Percentiles rank a stretch among this genome's conserved stretches.
Conservation (phyloP, 2,888 invertebrate genomes). For the Tubulanus polymorphus region DNA sequence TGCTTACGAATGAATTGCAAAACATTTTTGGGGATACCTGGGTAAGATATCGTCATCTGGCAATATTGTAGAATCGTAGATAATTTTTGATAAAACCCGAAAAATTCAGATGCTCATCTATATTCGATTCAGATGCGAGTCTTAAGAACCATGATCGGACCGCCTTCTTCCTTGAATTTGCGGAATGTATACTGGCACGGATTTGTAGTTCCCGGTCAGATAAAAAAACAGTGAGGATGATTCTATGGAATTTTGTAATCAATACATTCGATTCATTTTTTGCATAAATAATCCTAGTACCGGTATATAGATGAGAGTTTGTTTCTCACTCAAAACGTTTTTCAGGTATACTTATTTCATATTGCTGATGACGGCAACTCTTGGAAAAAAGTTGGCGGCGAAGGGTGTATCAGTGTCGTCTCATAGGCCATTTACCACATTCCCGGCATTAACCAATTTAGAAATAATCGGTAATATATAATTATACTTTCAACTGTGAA, state of each 20-base stretch:
- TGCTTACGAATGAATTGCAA: slow-evolving; percentile 48
- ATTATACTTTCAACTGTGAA: too few relatives aligned
- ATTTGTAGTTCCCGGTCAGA: slow-evolving; percentile 53
- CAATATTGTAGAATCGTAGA: too few relatives aligned
- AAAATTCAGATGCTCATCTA: neutral
- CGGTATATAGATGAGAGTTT: too few relatives aligned
- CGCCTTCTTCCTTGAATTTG: slow-evolving; percentile 57
- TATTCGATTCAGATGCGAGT: slow-evolving; percentile 36
- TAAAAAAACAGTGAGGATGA: slow-evolving; percentile 46
- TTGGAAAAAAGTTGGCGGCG: slow-evolving; percentile 33
- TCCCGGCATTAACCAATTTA: too few relatives aligned
- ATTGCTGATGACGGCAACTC: slow-evolving; percentile 37
- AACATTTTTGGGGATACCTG: slow-evolving; percentile 48
- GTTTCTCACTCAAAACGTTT: too few relatives aligned
- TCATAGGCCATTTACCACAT: slow-evolving; percentile 24
- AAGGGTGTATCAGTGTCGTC: too few relatives aligned
- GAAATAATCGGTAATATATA: too few relatives aligned
- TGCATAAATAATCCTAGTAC: too few relatives aligned
- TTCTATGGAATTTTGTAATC: neutral
- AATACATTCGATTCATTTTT: too few relatives aligned
- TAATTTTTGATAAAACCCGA: too few relatives aligned
- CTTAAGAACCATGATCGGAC: slow-evolving; percentile 56
- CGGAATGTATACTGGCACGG: slow-evolving; percentile 61
- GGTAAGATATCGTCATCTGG: slow-evolving; percentile 41
- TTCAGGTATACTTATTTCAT: slow-evolving; percentile 40